Base-by-base conservation (phyloP, 2,113 vertebrate species). In the Mormyrus lacerda region DNA sequence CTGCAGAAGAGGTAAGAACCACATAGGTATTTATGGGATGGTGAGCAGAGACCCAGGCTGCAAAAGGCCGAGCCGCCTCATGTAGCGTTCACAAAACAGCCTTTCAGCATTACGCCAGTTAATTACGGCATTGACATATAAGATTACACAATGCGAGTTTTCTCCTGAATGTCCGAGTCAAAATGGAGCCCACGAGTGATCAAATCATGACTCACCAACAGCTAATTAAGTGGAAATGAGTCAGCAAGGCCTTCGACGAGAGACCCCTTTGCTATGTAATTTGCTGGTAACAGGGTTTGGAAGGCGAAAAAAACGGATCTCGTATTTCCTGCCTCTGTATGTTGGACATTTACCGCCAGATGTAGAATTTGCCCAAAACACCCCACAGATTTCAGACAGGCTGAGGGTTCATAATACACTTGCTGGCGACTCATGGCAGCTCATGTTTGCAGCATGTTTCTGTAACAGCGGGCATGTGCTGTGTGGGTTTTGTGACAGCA, bases 181-280 rank as follows among this genome's bases (percentile, higher is more conserved):
- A 89, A 89, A 85, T 65, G 53, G 44, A 88, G 44, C n/a, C 39
- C 58, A 4, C 24, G 11, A 76, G 24, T 84, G 90, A 90, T 90
- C 85, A 50, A 85, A 79, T 61, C 44, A 45, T 79, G 65, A 85
- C 79, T 87, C 42, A 15, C 69, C 48, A 58, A 65, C 69, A 58
- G 88, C 90, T 86, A 92, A 91, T 90, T 90, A 91, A 90, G 91
- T 48, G 93, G 94, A 94, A 94, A 91, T 93, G 92, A 88, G 58
- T 84, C 90, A 92, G 89, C 90, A 84, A 94, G 93, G 94, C 94
- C 94, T 94, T 93, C 89, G 90, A 13, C 91, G 17, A 93, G 91
- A 21, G 91, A 90, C 88, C n/a, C 65, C 90, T 91, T 91, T 89
- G 89, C 90, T n/a, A 88, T 76, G 76, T 87, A 83, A n/a, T 13